Evolutionary conservation across 2,797 vertebrate species (phyloP).

Genomic region (Cyprinella venusta): DNA sequence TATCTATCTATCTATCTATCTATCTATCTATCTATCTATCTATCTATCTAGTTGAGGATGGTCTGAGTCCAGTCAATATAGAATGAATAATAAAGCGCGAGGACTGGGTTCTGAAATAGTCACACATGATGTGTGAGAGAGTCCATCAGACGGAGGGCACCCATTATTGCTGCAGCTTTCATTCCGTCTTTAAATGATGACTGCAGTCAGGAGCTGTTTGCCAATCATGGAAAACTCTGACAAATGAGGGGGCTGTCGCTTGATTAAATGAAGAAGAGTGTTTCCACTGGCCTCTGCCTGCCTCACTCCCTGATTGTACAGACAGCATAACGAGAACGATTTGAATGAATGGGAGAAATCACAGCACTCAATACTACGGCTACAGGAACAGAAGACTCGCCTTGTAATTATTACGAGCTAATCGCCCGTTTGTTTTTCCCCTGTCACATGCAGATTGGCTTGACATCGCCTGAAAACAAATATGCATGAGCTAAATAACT

Average conservation of each 20-base stretch:
- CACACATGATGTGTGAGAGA: constrained; percentile 21
- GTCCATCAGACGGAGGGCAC: constrained; percentile 26
- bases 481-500: not conserved
- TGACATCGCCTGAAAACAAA: not conserved
- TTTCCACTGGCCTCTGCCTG: constrained; percentile 27
- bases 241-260: constrained; percentile 32
- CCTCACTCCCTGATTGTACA: constrained; percentile 35
- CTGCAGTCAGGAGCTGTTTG: constrained; percentile 45
- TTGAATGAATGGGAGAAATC: constrained; percentile 12
- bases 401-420: not conserved
- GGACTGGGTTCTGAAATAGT: constrained; percentile 11
- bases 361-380: not conserved
- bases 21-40: no score
- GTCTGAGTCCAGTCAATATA: constrained; percentile 27
- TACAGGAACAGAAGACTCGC: not conserved
- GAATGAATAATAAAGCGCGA: constrained; percentile 13
- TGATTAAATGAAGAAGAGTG: constrained; percentile 37
- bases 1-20: not conserved
- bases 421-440: not conserved
- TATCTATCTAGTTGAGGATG: not conserved
- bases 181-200: constrained; percentile 30
- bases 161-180: constrained; percentile 29
- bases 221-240: constrained; percentile 47
- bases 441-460: not conserved
- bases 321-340: constrained; percentile 6